phyloP scores from a whole-genome alignment of 2,888 invertebrate genomes.

The Cancer borealis region DNA sequence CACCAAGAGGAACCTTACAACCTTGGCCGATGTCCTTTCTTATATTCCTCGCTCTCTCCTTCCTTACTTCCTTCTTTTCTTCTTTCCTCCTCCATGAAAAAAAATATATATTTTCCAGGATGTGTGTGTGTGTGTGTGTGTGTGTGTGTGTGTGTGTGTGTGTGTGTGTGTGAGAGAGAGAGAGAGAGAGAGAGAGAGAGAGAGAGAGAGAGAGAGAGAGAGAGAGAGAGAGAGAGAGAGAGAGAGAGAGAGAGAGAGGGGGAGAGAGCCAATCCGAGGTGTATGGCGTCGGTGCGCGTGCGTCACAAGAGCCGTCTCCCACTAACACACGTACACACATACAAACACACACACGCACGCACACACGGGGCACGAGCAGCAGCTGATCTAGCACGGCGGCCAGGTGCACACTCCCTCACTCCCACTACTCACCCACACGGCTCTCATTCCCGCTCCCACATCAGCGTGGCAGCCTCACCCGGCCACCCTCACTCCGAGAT shows the following conservation, averaged over 20 bases:
- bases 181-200: constrained; percentile 16
- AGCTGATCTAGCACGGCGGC: constrained; percentile 29
- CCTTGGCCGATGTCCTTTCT: background rate
- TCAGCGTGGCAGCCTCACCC: background rate
- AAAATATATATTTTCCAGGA: background rate
- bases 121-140: background rate
- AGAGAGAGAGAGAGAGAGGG: background rate
- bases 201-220: constrained; percentile 21
- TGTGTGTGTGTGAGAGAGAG: constrained; percentile 6
- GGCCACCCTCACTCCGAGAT: background rate
- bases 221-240: constrained; percentile 16
- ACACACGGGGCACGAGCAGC: constrained; percentile 31
- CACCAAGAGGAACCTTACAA: too few relatives aligned
- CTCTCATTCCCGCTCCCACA: constrained; percentile 16
- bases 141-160: constrained; percentile 28
- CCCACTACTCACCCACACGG: constrained; percentile 12
- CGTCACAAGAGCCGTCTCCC: background rate
- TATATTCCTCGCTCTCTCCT: background rate
- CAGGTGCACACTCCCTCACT: constrained; percentile 33
- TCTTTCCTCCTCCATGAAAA: background rate
- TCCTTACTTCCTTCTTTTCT: background rate
- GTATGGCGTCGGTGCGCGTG: constrained; percentile 2
- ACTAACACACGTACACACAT: background rate
- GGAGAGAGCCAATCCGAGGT: background rate
- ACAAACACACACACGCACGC: constrained; percentile 40